phyloP scores from a whole-genome alignment of 2,113 vertebrate genomes.

The Lagopus muta region DNA sequence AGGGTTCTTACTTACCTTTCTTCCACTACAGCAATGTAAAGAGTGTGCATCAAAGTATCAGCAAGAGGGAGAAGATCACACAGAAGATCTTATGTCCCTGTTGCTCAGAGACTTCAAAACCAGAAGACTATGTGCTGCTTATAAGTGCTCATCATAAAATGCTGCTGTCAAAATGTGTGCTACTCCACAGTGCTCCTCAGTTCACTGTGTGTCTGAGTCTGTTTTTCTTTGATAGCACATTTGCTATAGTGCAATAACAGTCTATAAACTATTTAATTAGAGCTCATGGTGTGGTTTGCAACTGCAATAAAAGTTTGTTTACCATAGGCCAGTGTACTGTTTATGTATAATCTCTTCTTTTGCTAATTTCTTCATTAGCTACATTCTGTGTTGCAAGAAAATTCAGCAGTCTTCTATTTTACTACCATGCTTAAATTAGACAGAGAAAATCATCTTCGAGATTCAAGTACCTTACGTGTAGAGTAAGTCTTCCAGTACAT shows the following conservation, averaged over 20 bases:
- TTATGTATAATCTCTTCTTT: background rate
- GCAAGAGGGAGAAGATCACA: background rate
- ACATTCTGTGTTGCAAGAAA: background rate
- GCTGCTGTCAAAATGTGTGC: background rate
- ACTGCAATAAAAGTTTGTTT: constrained; percentile 6
- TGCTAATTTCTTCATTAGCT: background rate
- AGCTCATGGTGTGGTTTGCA: background rate
- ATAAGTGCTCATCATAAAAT: background rate
- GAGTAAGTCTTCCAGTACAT: background rate
- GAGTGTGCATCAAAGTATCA: background rate
- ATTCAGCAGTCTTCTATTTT: background rate
- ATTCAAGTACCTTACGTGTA: background rate
- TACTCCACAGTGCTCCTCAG: background rate
- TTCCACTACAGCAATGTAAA: background rate
- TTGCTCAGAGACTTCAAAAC: background rate
- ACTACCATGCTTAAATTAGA: background rate
- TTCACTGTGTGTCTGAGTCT: fast-evolving
- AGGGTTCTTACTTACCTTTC: background rate
- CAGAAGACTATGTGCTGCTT: background rate
- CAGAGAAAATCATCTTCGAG: background rate
- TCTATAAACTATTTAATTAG: constrained; percentile 1
- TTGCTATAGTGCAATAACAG: background rate
- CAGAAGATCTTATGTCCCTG: background rate
- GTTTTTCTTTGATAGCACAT: background rate
- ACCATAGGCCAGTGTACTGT: background rate